Conservation (phyloP, 1,140 invertebrate species). For the Teleopsis dalmanni region DNA sequence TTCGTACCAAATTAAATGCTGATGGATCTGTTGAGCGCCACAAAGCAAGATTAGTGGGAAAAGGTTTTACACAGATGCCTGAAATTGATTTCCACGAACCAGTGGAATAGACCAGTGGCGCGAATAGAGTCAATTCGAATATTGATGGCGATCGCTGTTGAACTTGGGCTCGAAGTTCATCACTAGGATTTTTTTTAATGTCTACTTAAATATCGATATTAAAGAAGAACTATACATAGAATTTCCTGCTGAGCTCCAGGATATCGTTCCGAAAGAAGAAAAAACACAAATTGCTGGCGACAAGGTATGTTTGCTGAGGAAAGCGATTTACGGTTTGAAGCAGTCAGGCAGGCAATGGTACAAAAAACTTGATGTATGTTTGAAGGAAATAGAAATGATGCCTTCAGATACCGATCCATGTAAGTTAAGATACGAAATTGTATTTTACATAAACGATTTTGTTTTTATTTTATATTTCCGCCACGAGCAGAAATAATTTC, state of each 20-base stretch:
- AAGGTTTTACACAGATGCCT: constrained; percentile 8
- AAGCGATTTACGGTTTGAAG: constrained; percentile 4
- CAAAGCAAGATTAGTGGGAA: constrained; percentile 25
- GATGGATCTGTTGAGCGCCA: constrained; percentile 15
- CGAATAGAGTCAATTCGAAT: constrained; percentile 27
- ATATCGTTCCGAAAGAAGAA: neutral
- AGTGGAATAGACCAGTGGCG: constrained; percentile 38
- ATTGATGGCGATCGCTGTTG: constrained; percentile 24
- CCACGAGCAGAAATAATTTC: too few species aligned
- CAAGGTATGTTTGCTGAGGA: constrained; percentile 1
- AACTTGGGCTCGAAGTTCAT: constrained; percentile 11
- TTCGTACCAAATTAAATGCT: constrained; percentile 19
- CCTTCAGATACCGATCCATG: constrained; percentile 1
- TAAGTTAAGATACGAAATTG: too few species aligned
- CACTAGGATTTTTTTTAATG: constrained; percentile 40
- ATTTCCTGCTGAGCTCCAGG: constrained; percentile 14
- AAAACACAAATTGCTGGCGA: constrained; percentile 1
- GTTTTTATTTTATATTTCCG: too few species aligned
- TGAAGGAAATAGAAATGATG: neutral
- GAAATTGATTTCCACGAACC: constrained; percentile 12
- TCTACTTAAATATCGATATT: constrained; percentile 38
- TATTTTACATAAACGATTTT: too few species aligned
- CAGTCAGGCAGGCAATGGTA: constrained; percentile 2
- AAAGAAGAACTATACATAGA: constrained; percentile 36
- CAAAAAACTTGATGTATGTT: neutral